Conservation (phyloP, 1,140 invertebrate species). For the Nasonia vitripennis region DNA sequence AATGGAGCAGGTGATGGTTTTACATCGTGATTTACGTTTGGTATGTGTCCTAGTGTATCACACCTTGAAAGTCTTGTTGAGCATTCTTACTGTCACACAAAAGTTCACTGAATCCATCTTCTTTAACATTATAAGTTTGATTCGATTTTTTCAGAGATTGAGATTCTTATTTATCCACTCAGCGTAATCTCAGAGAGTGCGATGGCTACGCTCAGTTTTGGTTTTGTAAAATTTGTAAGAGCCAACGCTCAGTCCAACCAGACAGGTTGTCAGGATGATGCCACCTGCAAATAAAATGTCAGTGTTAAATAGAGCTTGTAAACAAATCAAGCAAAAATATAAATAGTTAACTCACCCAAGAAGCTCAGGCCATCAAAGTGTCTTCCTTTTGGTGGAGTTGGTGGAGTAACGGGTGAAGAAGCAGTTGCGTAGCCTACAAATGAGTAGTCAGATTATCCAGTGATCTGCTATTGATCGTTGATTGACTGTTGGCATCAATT, state of each 20-base stretch:
- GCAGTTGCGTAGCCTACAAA: constrained; percentile 48
- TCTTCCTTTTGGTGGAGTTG: constrained; percentile 55
- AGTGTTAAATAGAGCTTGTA: not conserved
- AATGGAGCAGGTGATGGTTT: constrained; percentile 23
- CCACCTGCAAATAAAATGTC: constrained; percentile 72
- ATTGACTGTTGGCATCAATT: not conserved
- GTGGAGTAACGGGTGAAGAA: constrained; percentile 36
- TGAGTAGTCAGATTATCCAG: constrained; percentile 35
- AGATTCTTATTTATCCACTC: not conserved
- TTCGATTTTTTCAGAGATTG: not conserved
- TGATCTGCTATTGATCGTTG: not conserved
- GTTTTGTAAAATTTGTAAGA: constrained; percentile 77
- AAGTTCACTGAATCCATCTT: constrained; percentile 41
- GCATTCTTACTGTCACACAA: not conserved
- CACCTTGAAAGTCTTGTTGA: constrained; percentile 28
- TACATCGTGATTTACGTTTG: not conserved
- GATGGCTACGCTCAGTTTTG: constrained; percentile 76
- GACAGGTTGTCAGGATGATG: constrained; percentile 74
- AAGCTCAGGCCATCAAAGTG: constrained; percentile 70
- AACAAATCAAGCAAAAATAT: not conserved
- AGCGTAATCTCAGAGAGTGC: constrained; percentile 74
- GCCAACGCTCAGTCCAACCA: constrained; percentile 75
- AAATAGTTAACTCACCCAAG: constrained; percentile 60
- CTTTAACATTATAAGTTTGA: constrained; percentile 50
- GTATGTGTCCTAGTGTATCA: constrained; percentile 6